phyloP scores from a whole-genome alignment of 2,113 vertebrate species.

The Lepus timidus region DNA sequence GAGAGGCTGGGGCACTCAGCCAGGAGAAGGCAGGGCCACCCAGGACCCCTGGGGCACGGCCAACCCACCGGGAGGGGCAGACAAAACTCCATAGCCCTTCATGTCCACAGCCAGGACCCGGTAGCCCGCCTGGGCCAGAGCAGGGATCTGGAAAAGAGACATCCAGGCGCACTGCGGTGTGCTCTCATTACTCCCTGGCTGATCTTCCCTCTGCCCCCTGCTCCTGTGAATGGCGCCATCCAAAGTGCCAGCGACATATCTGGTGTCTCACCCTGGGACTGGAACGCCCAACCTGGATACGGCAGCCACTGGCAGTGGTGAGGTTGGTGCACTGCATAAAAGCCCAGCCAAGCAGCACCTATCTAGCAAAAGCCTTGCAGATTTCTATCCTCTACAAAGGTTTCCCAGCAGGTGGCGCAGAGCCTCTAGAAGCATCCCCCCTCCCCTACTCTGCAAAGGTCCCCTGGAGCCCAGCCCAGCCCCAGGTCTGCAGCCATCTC shows the following conservation, averaged over 20 bases:
- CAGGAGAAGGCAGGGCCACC: not conserved
- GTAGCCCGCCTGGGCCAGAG: conserved; percentile 92
- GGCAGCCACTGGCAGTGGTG: not conserved
- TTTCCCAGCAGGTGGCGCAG: not conserved
- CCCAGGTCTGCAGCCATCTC: not conserved
- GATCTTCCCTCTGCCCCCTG: not conserved
- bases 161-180: not conserved
- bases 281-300: not conserved
- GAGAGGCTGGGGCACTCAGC: not conserved
- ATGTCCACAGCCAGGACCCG: conserved; percentile 92
- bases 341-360: not conserved
- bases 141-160: conserved; percentile 89
- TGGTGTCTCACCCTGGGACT: not conserved
- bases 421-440: not conserved
- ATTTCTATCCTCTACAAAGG: not conserved
- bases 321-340: not conserved
- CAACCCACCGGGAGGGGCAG: conserved; percentile 86
- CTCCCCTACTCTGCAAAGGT: not conserved
- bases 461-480: rapidly evolving
- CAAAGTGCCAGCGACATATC: not conserved
- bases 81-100: conserved; percentile 92
- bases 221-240: not conserved
- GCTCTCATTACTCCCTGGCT: not conserved
- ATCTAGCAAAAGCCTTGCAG: not conserved
- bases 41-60: not conserved